Evolutionary conservation across 64 coral and sea anemone species (phyloP).

Genomic region (Montipora sp.): DNA sequence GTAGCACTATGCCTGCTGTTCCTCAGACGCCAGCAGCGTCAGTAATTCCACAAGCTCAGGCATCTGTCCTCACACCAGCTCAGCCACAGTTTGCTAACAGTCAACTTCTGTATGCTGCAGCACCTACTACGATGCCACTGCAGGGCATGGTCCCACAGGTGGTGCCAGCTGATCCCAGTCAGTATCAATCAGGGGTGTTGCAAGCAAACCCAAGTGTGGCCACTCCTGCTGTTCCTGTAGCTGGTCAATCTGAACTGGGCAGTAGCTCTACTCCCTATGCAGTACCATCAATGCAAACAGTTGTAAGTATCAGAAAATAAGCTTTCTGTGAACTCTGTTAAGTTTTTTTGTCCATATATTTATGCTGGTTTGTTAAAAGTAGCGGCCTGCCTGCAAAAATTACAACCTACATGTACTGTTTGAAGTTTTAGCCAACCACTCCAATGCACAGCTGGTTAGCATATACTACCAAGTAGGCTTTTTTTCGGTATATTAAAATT

Average conservation of each 20-base stretch:
- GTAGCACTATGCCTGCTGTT: neutral
- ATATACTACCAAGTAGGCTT: too few species aligned
- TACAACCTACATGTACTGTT: too few species aligned
- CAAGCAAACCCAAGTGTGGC: neutral
- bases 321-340: too few species aligned
- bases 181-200: neutral
- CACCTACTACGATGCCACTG: neutral
- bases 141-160: slow-evolving; percentile 21
- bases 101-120: slow-evolving; percentile 15
- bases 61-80: slow-evolving; percentile 5
- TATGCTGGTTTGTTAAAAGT: neutral
- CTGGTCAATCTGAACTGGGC: slow-evolving; percentile 29
- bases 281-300: neutral
- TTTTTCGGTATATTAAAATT: too few species aligned
- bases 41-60: slow-evolving; percentile 53
- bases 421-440: too few species aligned
- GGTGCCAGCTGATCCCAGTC: neutral
- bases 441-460: too few species aligned
- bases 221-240: neutral
- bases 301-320: neutral
- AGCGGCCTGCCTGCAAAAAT: too few species aligned
- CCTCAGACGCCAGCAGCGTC: slow-evolving; percentile 1
- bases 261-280: slow-evolving; percentile 6
- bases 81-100: slow-evolving; percentile 37
- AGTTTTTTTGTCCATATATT: too few species aligned